A percentile compares a stretch with the other conserved stretches of the same genome.
Conservation (phyloP, 2,113 vertebrate genomes). For the Phasianus colchicus region DNA sequence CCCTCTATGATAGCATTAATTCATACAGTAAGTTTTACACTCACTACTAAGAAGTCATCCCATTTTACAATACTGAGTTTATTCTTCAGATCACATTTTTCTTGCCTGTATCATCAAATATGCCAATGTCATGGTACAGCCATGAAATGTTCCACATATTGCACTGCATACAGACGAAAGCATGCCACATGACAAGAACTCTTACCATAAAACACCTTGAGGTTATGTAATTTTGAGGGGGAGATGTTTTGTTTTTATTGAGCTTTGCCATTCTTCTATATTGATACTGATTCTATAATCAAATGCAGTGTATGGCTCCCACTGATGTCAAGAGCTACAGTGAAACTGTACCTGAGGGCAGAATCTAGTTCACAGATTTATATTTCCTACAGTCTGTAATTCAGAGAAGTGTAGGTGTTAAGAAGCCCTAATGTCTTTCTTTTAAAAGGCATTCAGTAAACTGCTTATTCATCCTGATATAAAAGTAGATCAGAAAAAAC, state of each 20-base stretch:
- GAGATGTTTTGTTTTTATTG: background rate
- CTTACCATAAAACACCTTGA: background rate
- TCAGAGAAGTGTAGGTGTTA: constrained; percentile 13
- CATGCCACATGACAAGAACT: background rate
- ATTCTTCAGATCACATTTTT: background rate
- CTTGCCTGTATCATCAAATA: background rate
- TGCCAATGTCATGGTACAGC: background rate
- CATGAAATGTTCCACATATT: background rate
- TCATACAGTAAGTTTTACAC: background rate
- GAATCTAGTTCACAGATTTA: constrained; percentile 4
- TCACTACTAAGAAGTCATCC: background rate
- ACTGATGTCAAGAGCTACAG: background rate
- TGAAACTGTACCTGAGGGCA: background rate
- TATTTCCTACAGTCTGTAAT: background rate
- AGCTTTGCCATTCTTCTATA: background rate
- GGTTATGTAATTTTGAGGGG: background rate
- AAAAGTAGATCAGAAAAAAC: constrained; percentile 9
- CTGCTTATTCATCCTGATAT: constrained; percentile 27
- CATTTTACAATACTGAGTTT: background rate
- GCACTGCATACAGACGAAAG: background rate
- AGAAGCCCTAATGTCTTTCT: background rate
- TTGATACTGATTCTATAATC: constrained; percentile 11
- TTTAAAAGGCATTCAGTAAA: constrained; percentile 45
- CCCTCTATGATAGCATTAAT: background rate
- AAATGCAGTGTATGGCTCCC: background rate